Conservation (phyloP, 2,797 vertebrate genomes). For the Cyclopterus lumpus region DNA sequence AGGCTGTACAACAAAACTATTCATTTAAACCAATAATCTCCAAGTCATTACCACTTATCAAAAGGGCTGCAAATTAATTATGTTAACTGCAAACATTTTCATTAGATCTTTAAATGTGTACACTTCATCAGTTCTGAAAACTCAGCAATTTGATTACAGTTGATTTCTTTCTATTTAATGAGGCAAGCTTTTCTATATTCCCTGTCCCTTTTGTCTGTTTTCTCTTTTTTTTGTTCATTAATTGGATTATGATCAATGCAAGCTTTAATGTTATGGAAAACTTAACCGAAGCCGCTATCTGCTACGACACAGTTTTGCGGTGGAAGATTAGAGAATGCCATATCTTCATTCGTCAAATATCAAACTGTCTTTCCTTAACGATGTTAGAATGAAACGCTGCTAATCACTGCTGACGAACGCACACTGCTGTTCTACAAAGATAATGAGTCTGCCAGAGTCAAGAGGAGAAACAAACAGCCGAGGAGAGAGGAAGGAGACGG, state of each 20-base stretch:
- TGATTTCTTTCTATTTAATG: constrained; percentile 82
- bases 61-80: constrained; percentile 84
- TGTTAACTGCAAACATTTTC: constrained; percentile 79
- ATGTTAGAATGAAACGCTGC: constrained; percentile 75
- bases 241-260: constrained; percentile 85
- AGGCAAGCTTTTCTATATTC: constrained; percentile 70
- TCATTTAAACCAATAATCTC: constrained; percentile 84
- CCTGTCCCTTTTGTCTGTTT: constrained; percentile 50
- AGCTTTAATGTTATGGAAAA: constrained; percentile 81
- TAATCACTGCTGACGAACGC: constrained; percentile 81
- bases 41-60: constrained; percentile 84
- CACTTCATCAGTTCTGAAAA: constrained; percentile 82
- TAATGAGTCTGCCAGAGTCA: constrained; percentile 80
- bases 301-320: constrained; percentile 71
- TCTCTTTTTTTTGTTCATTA: constrained; percentile 64
- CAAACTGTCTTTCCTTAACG: constrained; percentile 76
- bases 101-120: constrained; percentile 82
- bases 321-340: constrained; percentile 74
- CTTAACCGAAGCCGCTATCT: constrained; percentile 74
- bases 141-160: constrained; percentile 82
- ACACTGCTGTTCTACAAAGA: constrained; percentile 76
- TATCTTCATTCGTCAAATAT: constrained; percentile 81
- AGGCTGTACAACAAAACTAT: constrained; percentile 77
- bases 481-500: constrained; percentile 57
- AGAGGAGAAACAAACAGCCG: constrained; percentile 75